phyloP scores from a whole-genome alignment of 2,888 invertebrate species.

The Ephialtes manifestator region DNA sequence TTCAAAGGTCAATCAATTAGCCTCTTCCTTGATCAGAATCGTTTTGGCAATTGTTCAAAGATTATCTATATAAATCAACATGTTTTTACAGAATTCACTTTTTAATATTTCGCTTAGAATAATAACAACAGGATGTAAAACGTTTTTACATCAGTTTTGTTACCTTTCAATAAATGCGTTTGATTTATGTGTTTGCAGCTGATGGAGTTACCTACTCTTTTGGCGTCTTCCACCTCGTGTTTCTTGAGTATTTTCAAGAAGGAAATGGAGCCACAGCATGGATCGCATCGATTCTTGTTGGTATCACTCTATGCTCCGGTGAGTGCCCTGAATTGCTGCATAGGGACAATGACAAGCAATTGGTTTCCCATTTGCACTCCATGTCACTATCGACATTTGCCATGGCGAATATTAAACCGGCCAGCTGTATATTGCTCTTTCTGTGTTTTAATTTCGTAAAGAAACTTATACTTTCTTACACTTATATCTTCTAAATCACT shows the following conservation, averaged over 20 bases:
- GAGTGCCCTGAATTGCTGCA: slow-evolving; percentile 79
- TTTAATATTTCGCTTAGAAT: not conserved
- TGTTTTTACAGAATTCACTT: not conserved
- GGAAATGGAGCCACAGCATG: slow-evolving; percentile 95
- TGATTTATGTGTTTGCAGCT: slow-evolving; percentile 88
- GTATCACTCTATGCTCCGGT: slow-evolving; percentile 98
- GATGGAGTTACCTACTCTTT: slow-evolving; percentile 99
- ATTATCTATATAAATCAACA: not conserved
- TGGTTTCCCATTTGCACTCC: slow-evolving; percentile 65
- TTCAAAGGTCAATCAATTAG: not conserved
- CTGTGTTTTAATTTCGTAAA: not conserved
- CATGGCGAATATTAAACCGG: not conserved
- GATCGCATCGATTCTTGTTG: slow-evolving; percentile 97
- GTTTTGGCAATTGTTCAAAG: not conserved
- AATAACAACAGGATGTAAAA: not conserved
- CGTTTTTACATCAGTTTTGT: not conserved
- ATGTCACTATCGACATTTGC: slow-evolving; percentile 42
- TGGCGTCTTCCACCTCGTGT: slow-evolving; percentile 96
- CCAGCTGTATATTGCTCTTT: not conserved
- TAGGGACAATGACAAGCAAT: slow-evolving; percentile 78
- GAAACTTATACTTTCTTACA: no score
- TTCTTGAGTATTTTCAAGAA: slow-evolving; percentile 93
- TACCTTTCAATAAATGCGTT: not conserved
- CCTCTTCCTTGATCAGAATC: not conserved
- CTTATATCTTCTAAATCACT: no score